Percentiles rank a stretch among this genome's conserved stretches.
phyloP scores from a whole-genome alignment of 2,888 invertebrate genomes.

The Dryobotodes eremita region DNA sequence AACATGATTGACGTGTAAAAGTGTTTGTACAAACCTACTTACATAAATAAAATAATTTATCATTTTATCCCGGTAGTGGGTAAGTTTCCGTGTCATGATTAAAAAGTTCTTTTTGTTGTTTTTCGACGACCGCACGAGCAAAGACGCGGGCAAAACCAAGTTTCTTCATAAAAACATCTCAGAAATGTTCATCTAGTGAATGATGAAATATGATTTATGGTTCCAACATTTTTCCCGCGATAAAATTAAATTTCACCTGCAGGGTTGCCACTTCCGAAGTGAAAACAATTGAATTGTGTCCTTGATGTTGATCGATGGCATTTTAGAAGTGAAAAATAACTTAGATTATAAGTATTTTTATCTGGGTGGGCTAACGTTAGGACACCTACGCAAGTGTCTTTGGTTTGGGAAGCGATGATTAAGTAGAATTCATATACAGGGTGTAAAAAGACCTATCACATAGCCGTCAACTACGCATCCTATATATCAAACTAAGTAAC shows the following conservation, averaged over 20 bases:
- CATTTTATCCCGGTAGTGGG: fast-evolving
- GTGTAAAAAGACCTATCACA: too few relatives aligned
- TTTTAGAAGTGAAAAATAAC: slow-evolving; percentile 37
- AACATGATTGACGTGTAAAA: too few relatives aligned
- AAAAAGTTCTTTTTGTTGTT: background rate
- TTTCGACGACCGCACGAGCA: background rate
- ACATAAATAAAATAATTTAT: too few relatives aligned
- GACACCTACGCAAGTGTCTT: background rate
- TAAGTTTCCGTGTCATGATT: background rate
- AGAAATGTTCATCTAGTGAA: slow-evolving; percentile 66
- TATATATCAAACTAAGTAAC: too few relatives aligned
- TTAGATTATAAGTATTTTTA: slow-evolving; percentile 4
- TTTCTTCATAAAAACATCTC: slow-evolving; percentile 39
- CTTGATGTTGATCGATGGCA: slow-evolving; percentile 52
- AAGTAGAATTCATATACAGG: background rate
- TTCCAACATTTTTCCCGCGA: slow-evolving; percentile 72
- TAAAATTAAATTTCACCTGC: slow-evolving; percentile 75
- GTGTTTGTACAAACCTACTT: too few relatives aligned
- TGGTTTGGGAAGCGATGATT: background rate
- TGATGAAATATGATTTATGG: slow-evolving; percentile 85
- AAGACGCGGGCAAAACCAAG: background rate
- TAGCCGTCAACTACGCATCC: too few relatives aligned
- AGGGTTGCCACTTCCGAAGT: slow-evolving; percentile 58
- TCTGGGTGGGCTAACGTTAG: background rate
- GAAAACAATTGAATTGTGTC: slow-evolving; percentile 58